Base-by-base conservation (phyloP, 2,888 invertebrate species). In the Seladonia tumulorum region DNA sequence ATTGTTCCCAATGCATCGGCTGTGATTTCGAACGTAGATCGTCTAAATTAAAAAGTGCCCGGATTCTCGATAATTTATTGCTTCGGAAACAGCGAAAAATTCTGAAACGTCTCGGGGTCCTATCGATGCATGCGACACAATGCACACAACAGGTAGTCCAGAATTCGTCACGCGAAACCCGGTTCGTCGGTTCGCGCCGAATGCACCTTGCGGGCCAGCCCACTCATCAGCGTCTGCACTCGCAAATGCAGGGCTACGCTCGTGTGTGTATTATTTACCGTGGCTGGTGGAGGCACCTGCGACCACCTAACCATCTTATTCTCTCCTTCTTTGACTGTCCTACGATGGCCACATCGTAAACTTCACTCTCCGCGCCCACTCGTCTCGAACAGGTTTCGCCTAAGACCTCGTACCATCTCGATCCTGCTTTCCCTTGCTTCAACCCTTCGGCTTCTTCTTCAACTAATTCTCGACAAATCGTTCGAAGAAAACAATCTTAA, bases 321-420 rank as follows among this genome's bases (percentile, higher is more conserved):
- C 86, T 82, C 70, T 87, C 85, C 79, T 87, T 73, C 80, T 79
- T 88, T 47, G 70, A 79, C 81, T 86, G 84, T 82, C 83, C 85
- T 75, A 81, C 83, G 84, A 83, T 85, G 82, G 71, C 78, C 81
- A 87, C 78, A 78, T 87, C 88, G 83, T 90, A 87, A 90, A 90
- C 82, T 85, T 88, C 71, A 82, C 66, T 78, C 81, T 77, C 74
- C 75, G 80, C 87, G 89, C 87, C 89, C 87, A 90, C 90, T 89
- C 90, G 84, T 88, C 85, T 71, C 79, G 75, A 90, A 90, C 81
- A 81, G 87, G 91, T 91, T 90, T 82, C 79, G 73, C 63, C 81
- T 68, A 66, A 76, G 72, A 70, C 68, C 68, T 75, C 80, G 35
- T 68, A 49, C 68, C 29, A 82, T 16, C 76, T 29, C 35, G 39